Evolutionary conservation across 2,888 invertebrate species (phyloP), one percentile per base, ranked within the genome.

Genomic region (Campopleginae sp.): DNA sequence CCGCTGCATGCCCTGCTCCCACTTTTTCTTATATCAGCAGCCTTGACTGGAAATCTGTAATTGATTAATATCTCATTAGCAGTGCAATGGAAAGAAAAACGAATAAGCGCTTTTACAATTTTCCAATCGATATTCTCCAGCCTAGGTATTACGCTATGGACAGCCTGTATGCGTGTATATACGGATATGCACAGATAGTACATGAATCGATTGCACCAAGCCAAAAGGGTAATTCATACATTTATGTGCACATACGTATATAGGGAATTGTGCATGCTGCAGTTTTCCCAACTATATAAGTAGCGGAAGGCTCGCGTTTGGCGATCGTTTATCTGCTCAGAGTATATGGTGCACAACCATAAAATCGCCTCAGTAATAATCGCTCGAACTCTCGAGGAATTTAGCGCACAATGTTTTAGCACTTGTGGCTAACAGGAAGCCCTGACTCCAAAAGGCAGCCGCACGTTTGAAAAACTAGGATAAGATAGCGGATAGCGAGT

Each of bases 341-440:
- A 82, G 80, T 85, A 87, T 87, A 87, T 66, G 88, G 82, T 85
- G 76, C 75, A 83, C 65, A 65, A n/a, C 70, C 85, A 81, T 88
- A 88, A 88, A 88, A 85, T 76, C 74, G 72, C 66, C 71, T 83
- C 75, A 82, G 87, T 84, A 87, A 88, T 88, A 88, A 88, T 87
- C 85, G 87, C 70, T 77, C 81, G 63, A 76, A 84, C 31, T 76
- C 71, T 76, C 71, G 44, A 10, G 58, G 61, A 44, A 48, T 63
- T 58, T 63, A 10, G 71, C 74, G 77, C 51, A 23, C 68, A 42
- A 54, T 66, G 65, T 54, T 72, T 74, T 76, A 66, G 51, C 80
- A 72, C 74, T 42, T 7, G 66, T 19, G 81, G 54, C 58, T 27
- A 12, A 58, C 58, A 58, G 38, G 51, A 71, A 23, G 75, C 63